Base-by-base conservation (phyloP, 53 echinoderm and acorn worm genomes). In the Luidia sarsii region DNA sequence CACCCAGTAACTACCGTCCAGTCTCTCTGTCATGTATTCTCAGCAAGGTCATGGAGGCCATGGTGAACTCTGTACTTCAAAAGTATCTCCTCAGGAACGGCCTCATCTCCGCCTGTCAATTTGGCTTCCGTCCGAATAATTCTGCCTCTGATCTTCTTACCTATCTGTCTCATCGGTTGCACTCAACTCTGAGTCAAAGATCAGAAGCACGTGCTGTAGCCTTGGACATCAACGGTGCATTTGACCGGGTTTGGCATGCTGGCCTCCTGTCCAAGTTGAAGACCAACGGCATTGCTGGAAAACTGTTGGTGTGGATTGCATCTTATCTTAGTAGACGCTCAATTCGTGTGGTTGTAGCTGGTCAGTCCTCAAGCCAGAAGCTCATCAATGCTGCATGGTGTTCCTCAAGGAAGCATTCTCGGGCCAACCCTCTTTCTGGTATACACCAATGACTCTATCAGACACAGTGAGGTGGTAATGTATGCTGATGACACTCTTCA, bases 41-140 rank as follows among this genome's bases (percentile, higher is more conserved):
- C 70, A 70, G 70, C n/a, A 70, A 70, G 33, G 48, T 70, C 2
- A 48, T 50, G 70, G 70, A 70, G 51, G 70, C 70, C 25, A 50
- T n/a, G 1, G 70, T 32, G 48, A 28, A 68, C 22, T 18, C 1
- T 15, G 63, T 33, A 63, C 63, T 63, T 4, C 4, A 33, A 7
- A 63, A 32, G 6, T 33, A 63, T 33, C 32, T 63, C 2, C 63
- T 63, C 1, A 32, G 6, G 34, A 63, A 63, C 6, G 63, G 9
- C 63, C 34, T 63, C 1, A 63, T 68, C 49, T 68, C 68, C 13
- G 70, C 48, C 70, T 24, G 48, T 28, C 50, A 70, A 32, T 30
- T 70, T 70, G 50, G 50, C 33, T 70, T 70, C n/a, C 51, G 70
- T 9, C 70, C 51, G 1, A 70, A 70, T 50, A 20, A 70, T 24